Evolutionary conservation across 2,888 invertebrate species (phyloP).

Genomic region (Leptarthrus brevirostris): DNA sequence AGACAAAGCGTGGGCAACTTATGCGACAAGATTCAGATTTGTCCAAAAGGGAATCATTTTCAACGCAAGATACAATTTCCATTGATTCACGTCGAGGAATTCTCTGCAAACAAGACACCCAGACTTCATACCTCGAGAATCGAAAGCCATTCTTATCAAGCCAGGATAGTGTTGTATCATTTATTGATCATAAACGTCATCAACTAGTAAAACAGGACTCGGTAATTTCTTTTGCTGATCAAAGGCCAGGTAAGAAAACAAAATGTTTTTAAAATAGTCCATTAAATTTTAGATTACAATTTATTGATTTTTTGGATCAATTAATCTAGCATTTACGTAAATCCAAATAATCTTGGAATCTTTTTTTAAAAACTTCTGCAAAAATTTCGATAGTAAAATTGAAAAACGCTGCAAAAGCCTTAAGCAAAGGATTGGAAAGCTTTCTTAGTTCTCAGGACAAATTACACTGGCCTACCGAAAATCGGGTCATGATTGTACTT

Average conservation of each 20-base stretch:
- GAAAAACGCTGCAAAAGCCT: no score
- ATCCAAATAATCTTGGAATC: no score
- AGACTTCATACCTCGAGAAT: conserved; percentile 60
- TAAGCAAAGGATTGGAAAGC: no score
- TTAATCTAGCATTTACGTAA: no score
- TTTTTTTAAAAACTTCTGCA: no score
- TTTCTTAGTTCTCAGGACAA: no score
- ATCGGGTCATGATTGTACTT: no score
- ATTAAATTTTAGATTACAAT: no score
- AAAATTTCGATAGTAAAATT: no score
- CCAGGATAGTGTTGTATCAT: conserved; percentile 58
- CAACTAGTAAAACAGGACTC: conserved; percentile 67
- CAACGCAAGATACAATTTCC: conserved; percentile 63
- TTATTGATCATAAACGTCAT: conserved; percentile 64
- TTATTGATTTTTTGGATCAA: no score
- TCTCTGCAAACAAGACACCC: conserved; percentile 60
- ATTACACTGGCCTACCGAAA: no score
- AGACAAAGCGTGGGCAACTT: conserved; percentile 61
- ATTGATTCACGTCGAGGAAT: conserved; percentile 63
- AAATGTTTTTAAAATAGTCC: no score
- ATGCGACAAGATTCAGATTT: conserved; percentile 57
- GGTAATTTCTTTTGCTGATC: conserved; percentile 67
- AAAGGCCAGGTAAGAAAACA: conserved; percentile 61
- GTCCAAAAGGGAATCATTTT: conserved; percentile 59
- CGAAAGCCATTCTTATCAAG: conserved; percentile 54